Conservation (phyloP, 2,797 vertebrate genomes). For the Cirrhinus molitorella region DNA sequence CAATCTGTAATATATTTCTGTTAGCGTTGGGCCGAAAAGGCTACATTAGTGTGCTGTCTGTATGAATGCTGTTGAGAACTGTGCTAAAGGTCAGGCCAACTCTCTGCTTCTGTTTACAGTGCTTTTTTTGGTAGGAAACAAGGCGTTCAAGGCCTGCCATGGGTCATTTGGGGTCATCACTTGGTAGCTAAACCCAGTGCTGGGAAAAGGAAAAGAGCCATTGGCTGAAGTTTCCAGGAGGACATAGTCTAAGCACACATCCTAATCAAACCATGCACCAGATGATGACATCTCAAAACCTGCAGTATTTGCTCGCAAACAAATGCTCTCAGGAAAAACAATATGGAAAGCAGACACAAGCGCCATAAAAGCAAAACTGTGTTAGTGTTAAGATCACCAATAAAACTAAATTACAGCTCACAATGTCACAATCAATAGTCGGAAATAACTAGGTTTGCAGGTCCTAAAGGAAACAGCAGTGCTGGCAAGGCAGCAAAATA, state of each 20-base stretch:
- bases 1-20: background rate
- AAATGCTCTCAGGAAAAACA: constrained; percentile 22
- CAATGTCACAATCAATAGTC: background rate
- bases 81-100: constrained; percentile 50
- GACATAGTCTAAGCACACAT: constrained; percentile 58
- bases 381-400: background rate
- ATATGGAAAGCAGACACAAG: background rate
- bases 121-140: constrained; percentile 71
- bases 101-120: constrained; percentile 65
- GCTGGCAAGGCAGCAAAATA: background rate
- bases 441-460: background rate
- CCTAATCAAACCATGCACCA: constrained; percentile 13
- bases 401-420: background rate
- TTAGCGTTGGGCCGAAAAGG: background rate
- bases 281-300: constrained; percentile 41
- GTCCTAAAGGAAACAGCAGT: background rate
- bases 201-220: constrained; percentile 54
- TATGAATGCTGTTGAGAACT: constrained; percentile 36
- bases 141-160: constrained; percentile 70
- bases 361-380: background rate
- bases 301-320: constrained; percentile 36
- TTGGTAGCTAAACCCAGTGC: constrained; percentile 61
- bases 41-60: constrained; percentile 29
- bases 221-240: constrained; percentile 63
- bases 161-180: constrained; percentile 63